A percentile compares a stretch with the other conserved stretches of the same genome.
Conservation (phyloP, 1,140 invertebrate species). For the Trichogramma pretiosum region DNA sequence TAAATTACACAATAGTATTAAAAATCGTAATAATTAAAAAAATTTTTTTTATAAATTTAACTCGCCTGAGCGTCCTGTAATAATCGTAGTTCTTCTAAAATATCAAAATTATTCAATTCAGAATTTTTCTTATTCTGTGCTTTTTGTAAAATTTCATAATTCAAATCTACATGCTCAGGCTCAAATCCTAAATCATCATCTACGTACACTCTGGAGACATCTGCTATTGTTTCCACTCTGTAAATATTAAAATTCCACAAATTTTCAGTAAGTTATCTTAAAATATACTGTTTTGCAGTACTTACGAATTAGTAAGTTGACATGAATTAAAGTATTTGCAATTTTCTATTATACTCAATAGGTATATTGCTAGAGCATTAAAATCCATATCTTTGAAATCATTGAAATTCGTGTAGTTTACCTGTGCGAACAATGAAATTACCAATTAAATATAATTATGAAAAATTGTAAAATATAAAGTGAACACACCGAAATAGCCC, state of each 20-base stretch:
- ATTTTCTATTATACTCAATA: slow-evolving; percentile 5
- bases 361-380: not conserved
- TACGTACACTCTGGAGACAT: slow-evolving; percentile 6
- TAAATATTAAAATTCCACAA: slow-evolving; percentile 2
- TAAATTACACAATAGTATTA: too few relatives aligned
- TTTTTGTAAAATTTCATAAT: too few relatives aligned
- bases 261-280: not conserved
- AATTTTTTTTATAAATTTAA: too few relatives aligned
- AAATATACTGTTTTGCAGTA: not conserved
- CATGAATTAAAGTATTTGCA: not conserved
- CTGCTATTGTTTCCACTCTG: slow-evolving; percentile 19
- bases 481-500: slow-evolving; percentile 23
- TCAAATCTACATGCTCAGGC: slow-evolving; percentile 13
- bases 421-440: not conserved
- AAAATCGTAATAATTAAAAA: too few relatives aligned
- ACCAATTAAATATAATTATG: not conserved
- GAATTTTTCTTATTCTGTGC: too few relatives aligned
- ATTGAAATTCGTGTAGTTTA: not conserved
- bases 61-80: too few relatives aligned
- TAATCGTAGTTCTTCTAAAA: slow-evolving; percentile 1
- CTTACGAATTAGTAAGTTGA: slow-evolving; percentile 8
- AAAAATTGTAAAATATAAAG: not conserved
- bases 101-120: not conserved
- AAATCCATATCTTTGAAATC: slow-evolving; percentile 1
- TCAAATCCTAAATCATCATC: slow-evolving; percentile 21